Evolutionary conservation across 2,113 vertebrate species (phyloP).

Genomic region (Xyliphius kryptos): DNA sequence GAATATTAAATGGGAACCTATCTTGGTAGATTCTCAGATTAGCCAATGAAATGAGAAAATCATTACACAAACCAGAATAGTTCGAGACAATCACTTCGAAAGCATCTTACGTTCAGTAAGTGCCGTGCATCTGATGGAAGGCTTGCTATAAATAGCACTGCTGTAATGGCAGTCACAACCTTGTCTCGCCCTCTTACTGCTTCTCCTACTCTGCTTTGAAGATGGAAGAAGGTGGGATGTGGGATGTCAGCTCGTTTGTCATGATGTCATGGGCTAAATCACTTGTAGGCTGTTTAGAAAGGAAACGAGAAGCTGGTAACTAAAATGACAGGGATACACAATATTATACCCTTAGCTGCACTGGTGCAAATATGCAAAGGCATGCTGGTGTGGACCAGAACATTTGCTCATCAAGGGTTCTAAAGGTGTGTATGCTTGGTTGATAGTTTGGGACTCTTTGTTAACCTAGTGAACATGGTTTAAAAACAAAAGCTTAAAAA

Average conservation of each 20-base stretch:
- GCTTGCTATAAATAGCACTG: constrained; percentile 59
- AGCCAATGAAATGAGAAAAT: too few relatives aligned
- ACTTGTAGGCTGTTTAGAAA: neutral
- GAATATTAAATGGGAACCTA: too few relatives aligned
- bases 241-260: constrained; percentile 44
- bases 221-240: constrained; percentile 49
- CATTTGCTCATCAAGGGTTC: too few relatives aligned
- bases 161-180: constrained; percentile 44
- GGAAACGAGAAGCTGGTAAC: neutral
- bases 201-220: constrained; percentile 44
- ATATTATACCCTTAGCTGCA: neutral
- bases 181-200: neutral
- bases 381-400: neutral
- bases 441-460: too few relatives aligned
- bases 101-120: constrained; percentile 14
- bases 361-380: too few relatives aligned
- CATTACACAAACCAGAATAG: too few relatives aligned
- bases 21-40: too few relatives aligned
- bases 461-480: too few relatives aligned
- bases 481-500: too few relatives aligned
- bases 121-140: constrained; percentile 41
- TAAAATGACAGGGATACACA: constrained; percentile 1
- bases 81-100: too few relatives aligned
- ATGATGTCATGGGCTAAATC: constrained; percentile 1
- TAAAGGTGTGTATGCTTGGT: too few relatives aligned